Evolutionary conservation across 2,113 vertebrate genomes (phyloP).

Genomic region (Morone chrysops): DNA sequence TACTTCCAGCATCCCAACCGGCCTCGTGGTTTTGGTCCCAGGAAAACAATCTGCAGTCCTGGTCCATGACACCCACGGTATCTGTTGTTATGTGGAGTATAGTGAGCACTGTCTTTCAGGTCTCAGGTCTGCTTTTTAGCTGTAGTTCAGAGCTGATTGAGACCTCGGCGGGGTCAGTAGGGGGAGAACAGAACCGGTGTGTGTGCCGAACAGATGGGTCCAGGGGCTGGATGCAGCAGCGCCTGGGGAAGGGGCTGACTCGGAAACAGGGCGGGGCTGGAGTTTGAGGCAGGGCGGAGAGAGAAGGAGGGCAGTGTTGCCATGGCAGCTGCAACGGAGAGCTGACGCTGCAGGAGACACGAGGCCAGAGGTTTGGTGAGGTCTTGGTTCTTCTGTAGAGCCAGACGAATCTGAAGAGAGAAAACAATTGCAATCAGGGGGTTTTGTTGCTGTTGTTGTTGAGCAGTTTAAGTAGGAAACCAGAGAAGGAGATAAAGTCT

Average conservation of each 20-base stretch:
- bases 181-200: conserved; percentile 93
- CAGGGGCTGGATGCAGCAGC: conserved; percentile 89
- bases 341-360: conserved; percentile 75
- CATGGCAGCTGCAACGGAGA: conserved; percentile 84
- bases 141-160: conserved; percentile 29
- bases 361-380: conserved; percentile 89
- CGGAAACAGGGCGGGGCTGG: conserved; percentile 89
- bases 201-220: conserved; percentile 92
- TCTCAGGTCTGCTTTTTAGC: conserved; percentile 11
- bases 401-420: conserved; percentile 87
- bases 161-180: conserved; percentile 84
- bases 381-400: conserved; percentile 89
- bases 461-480: conserved; percentile 18
- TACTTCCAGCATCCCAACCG: neutral
- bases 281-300: conserved; percentile 85
- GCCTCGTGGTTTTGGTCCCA: neutral
- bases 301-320: conserved; percentile 89
- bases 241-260: conserved; percentile 90
- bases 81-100: conserved; percentile 9
- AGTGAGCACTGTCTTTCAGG: conserved; percentile 31
- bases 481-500: conserved; percentile 15
- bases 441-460: neutral
- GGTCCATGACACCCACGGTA: neutral
- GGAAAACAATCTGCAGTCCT: neutral
- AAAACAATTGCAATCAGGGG: conserved; percentile 16